Evolutionary conservation across 2,797 vertebrate genomes (phyloP), one percentile per base, ranked within the genome.

Genomic region (Hydrophis major): DNA sequence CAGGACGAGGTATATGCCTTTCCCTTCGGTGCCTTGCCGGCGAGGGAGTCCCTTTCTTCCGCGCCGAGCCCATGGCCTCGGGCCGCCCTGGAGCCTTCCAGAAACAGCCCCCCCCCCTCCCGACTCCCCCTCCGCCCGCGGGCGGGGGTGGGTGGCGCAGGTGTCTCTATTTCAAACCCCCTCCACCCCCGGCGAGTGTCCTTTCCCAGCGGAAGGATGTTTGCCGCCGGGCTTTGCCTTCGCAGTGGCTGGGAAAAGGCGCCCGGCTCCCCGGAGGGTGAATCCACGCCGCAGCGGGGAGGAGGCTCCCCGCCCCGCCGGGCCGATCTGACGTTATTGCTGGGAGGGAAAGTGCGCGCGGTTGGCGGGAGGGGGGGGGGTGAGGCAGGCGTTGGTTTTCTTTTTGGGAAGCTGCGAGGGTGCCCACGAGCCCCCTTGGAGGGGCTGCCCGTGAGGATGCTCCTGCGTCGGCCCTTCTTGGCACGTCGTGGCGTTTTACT

Each of bases 361-460:
- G 7, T 22, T 25, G 8, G 7, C 7, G 2, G 86, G 50, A 1
- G 22, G 16, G 14, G 0, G 13, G 6, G 14, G 0, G 13, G 47
- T 14, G 28, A 50, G 83, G 47, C 53, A 56, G 6, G 1, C 47
- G n/a, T 3, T 28, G 27, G 2, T 7, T 56, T n/a, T 27, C 86
- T 56, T 28, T 87, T 18, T 14, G 20, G 69, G 18, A 42, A 22
- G 74, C 74, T 42, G 69, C 69, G 22, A 20, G 7, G 25, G 56
- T 4, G 56, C 3, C 16, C 32, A 37, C 1, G 25, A 90, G 63
- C 50, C 20, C n/a, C n/a, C 59, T 60, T 28, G 56, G 47, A n/a
- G 4, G 16, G n/a, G 16, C n/a, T 74, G 66, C 14, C 2, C 1
- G 28, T 32, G 32, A 37, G 66, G 32, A 78, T 78, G 69, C 8